Conservation (phyloP, 2,888 invertebrate species). For the Nebria salina region DNA sequence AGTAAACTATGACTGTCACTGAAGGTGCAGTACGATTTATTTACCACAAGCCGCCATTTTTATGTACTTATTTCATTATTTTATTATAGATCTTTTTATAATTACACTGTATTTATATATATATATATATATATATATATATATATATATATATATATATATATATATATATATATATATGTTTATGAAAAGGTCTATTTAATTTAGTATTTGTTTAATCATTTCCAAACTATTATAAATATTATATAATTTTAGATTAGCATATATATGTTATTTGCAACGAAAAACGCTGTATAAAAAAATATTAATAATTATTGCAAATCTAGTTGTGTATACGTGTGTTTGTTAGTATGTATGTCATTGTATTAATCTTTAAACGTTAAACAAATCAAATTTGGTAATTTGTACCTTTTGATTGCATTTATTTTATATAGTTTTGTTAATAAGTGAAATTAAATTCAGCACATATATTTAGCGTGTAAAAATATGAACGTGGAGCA, state of each 20-base stretch:
- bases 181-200: not conserved
- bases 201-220: not conserved
- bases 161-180: not conserved
- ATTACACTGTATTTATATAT: not conserved
- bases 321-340: not conserved
- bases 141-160: no score
- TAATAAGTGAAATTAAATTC: not conserved
- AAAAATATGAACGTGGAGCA: not conserved
- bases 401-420: not conserved
- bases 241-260: not conserved
- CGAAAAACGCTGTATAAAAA: not conserved
- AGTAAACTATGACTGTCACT: conserved; percentile 12
- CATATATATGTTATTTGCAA: not conserved
- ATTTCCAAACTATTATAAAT: not conserved
- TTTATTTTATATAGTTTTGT: not conserved
- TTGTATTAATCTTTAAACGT: not conserved
- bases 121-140: not conserved
- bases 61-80: not conserved
- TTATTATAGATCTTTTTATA: not conserved
- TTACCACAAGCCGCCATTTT: conserved; percentile 34
- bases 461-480: not conserved
- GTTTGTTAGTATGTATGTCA: not conserved
- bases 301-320: not conserved
- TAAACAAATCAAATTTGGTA: conserved; percentile 1
- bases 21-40: conserved; percentile 38